phyloP scores from a whole-genome alignment of 2,797 vertebrate genomes.

The Pagetopsis macropterus region DNA sequence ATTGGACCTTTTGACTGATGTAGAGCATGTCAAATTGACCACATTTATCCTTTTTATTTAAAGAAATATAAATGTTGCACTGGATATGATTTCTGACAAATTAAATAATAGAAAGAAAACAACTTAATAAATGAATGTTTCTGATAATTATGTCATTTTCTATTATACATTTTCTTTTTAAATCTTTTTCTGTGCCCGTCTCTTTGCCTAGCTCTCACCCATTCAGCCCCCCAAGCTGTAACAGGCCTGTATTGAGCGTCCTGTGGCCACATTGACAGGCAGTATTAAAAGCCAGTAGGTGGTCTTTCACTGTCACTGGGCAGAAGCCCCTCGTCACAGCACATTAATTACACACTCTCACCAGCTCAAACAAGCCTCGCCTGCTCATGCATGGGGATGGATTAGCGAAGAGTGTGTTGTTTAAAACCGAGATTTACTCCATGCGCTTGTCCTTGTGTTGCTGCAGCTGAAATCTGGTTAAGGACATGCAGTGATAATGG shows the following conservation, averaged over 20 bases:
- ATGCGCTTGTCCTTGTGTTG: not conserved
- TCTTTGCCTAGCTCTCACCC: constrained; percentile 40
- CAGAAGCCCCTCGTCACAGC: constrained; percentile 79
- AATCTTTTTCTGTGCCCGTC: constrained; percentile 14
- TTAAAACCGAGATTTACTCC: constrained; percentile 16
- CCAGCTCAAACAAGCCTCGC: constrained; percentile 62
- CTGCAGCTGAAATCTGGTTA: constrained; percentile 5
- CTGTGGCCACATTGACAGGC: constrained; percentile 80
- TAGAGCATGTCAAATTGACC: not conserved
- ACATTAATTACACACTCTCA: constrained; percentile 79
- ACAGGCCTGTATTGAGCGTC: constrained; percentile 60
- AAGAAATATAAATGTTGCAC: not conserved
- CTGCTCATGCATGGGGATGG: constrained; percentile 37
- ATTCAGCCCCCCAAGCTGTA: constrained; percentile 53
- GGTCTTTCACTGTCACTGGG: constrained; percentile 79
- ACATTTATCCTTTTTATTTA: not conserved
- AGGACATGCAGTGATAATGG: constrained; percentile 18
- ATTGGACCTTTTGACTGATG: not conserved
- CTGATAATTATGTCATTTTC: not conserved
- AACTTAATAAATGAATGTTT: not conserved
- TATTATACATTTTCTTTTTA: not conserved
- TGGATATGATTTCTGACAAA: not conserved
- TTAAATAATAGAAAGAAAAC: not conserved
- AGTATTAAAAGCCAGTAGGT: constrained; percentile 84
- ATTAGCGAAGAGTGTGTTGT: constrained; percentile 25